A percentile compares a stretch with the other conserved stretches of the same genome.
Evolutionary conservation across 2,113 vertebrate species (phyloP).

Genomic region (Aptenodytes patagonicus): DNA sequence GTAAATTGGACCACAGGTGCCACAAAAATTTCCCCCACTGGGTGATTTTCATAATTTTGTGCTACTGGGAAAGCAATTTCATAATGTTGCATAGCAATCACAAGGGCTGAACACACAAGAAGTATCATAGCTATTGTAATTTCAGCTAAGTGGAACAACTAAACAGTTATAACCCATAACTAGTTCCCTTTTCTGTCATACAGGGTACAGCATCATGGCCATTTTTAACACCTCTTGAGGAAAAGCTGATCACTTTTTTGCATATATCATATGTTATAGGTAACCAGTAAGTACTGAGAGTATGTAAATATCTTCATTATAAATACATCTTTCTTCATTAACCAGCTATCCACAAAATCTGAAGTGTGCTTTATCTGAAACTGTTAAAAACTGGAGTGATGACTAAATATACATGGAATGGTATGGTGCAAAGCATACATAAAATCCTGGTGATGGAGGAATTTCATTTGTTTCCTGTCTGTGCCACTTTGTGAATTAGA

Average conservation of each 20-base stretch:
- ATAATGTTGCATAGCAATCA: not conserved
- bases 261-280: not conserved
- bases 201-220: not conserved
- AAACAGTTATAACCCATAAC: not conserved
- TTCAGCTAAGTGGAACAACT: not conserved
- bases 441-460: not conserved
- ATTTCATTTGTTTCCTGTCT: not conserved
- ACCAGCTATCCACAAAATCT: not conserved
- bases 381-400: not conserved
- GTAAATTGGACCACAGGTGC: not conserved
- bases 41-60: not conserved
- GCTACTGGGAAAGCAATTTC: not conserved
- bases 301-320: not conserved
- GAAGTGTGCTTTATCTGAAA: not conserved
- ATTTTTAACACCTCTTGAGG: not conserved
- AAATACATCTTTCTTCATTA: not conserved
- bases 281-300: not conserved
- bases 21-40: rapidly evolving
- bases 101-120: not conserved
- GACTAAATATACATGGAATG: not conserved
- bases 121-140: not conserved
- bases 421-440: not conserved
- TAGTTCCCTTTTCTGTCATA: not conserved
- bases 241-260: not conserved
- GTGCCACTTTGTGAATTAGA: not conserved